A percentile compares a stretch with the other conserved stretches of the same genome.
Evolutionary conservation across 2,888 invertebrate species (phyloP).

Genomic region (Eupithecia vulgata): DNA sequence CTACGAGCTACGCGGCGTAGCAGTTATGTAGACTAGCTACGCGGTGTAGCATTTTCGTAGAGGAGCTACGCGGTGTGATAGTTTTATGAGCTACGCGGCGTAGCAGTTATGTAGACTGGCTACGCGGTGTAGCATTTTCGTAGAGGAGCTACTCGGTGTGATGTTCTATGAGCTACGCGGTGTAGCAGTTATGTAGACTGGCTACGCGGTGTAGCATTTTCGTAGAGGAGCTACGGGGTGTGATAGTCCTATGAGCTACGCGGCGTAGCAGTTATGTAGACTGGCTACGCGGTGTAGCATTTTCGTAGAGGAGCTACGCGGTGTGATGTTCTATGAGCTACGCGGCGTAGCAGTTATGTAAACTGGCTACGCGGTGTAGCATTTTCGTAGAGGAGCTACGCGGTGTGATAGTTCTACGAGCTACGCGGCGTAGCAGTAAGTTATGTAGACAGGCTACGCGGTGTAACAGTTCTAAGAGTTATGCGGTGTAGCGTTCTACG

Average conservation of each 20-base stretch:
- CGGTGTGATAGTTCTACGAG: not conserved
- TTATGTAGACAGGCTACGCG: not conserved
- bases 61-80: not conserved
- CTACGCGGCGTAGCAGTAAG: too few relatives aligned
- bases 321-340: too few relatives aligned
- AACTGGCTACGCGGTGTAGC: too few relatives aligned
- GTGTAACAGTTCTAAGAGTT: not conserved
- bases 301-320: not conserved
- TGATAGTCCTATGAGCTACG: not conserved
- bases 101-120: not conserved
- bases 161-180: too few relatives aligned
- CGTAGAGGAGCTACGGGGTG: not conserved
- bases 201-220: not conserved
- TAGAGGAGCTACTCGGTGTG: not conserved
- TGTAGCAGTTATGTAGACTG: too few relatives aligned
- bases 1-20: too few relatives aligned
- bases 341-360: not conserved
- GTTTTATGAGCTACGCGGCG: not conserved
- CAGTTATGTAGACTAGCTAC: not conserved
- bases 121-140: not conserved
- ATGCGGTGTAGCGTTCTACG: not conserved
- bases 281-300: too few relatives aligned
- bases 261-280: not conserved
- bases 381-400: not conserved
- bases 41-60: not conserved